phyloP scores from a whole-genome alignment of 2,113 vertebrate genomes.

The Vombatus ursinus region DNA sequence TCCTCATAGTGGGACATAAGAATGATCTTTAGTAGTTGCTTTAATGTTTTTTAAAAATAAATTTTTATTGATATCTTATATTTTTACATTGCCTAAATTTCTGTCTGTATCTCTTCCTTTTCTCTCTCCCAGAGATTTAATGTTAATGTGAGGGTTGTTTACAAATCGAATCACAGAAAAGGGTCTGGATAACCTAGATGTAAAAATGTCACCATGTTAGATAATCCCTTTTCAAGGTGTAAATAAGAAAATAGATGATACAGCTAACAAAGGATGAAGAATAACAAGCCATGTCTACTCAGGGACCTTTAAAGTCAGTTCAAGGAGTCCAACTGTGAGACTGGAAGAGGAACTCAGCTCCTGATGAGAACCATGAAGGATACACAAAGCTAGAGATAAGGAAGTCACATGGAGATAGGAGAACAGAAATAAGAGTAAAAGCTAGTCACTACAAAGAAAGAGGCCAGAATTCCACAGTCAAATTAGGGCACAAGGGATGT shows the following conservation, averaged over 20 bases:
- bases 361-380: neutral
- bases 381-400: neutral
- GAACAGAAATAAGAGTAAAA: neutral
- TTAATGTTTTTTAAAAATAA: neutral
- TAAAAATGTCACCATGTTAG: neutral
- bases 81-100: neutral
- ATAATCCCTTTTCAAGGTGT: neutral
- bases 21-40: neutral
- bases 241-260: neutral
- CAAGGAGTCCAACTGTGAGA: neutral
- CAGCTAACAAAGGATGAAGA: neutral
- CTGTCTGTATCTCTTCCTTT: neutral
- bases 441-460: neutral
- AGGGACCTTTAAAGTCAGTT: too few relatives aligned
- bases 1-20: neutral
- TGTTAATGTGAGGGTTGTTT: neutral
- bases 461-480: neutral
- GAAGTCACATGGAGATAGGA: neutral
- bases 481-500: too few relatives aligned
- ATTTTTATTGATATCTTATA: neutral
- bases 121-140: neutral
- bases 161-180: neutral
- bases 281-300: too few relatives aligned
- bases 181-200: neutral
- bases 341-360: neutral